These are phyloP conservation scores for Marmota flaviventris DNA, from an alignment of 2,113 vertebrate genomes.

Conservation along the genomic window DNA sequence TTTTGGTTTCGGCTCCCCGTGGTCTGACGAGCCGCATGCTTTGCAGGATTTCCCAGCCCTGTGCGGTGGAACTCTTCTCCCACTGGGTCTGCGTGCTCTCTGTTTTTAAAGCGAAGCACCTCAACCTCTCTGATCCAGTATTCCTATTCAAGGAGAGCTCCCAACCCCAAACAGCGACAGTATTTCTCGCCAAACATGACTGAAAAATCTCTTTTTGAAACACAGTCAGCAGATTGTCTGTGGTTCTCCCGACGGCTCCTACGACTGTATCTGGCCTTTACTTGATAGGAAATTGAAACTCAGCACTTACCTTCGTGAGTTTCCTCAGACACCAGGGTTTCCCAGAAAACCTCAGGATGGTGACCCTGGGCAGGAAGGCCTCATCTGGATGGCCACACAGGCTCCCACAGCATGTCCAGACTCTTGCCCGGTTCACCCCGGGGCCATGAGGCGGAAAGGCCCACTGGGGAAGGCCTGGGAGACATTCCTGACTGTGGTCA, in stretches of 20 bases:
- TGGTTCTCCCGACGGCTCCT: conserved; percentile 51
- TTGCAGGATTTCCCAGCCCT: not conserved
- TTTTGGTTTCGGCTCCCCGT: not conserved
- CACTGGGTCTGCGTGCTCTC: not conserved
- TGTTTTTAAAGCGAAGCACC: not conserved
- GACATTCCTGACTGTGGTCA: not conserved
- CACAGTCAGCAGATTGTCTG: conserved; percentile 24
- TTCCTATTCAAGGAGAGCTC: not conserved
- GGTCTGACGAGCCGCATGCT: not conserved
- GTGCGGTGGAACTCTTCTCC: not conserved
- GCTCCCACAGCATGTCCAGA: not conserved
- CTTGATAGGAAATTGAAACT: conserved; percentile 46
- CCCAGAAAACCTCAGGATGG: not conserved
- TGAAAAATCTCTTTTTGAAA: conserved; percentile 40
- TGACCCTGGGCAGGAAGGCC: not conserved
- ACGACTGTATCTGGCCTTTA: not conserved
- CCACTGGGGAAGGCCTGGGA: fast-evolving
- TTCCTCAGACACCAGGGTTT: not conserved
- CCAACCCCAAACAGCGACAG: not conserved
- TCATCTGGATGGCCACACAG: fast-evolving
- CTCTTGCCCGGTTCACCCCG: fast-evolving
- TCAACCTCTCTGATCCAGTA: not conserved
- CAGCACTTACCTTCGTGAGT: conserved; percentile 34
- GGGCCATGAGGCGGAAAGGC: fast-evolving
- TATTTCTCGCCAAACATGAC: conserved; percentile 38